phyloP scores from a whole-genome alignment of 1,140 invertebrate species.

The Nixonia krombeini region DNA sequence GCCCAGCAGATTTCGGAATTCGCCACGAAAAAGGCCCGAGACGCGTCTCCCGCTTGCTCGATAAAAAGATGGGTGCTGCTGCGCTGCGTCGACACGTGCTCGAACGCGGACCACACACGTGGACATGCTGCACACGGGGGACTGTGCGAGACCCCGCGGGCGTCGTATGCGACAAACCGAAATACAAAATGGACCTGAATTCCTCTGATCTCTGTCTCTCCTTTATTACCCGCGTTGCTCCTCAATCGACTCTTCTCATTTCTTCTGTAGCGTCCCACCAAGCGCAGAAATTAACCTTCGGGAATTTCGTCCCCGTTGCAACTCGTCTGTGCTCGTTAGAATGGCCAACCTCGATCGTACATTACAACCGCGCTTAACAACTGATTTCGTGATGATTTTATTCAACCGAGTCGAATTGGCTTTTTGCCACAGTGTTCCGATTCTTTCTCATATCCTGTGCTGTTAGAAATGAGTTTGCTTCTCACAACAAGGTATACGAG shows the following conservation, averaged over 20 bases:
- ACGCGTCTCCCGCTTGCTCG: slow-evolving; percentile 21
- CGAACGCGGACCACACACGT: slow-evolving; percentile 59
- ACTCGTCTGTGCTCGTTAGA: too few species aligned
- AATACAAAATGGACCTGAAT: slow-evolving; percentile 26
- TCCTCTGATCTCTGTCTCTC: not conserved
- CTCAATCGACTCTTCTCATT: not conserved
- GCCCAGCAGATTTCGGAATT: slow-evolving; percentile 52
- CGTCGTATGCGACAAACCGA: slow-evolving; percentile 26
- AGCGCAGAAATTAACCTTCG: not conserved
- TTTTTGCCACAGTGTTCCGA: too few species aligned
- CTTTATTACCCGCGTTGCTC: not conserved
- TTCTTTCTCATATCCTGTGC: too few species aligned
- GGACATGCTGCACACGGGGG: slow-evolving; percentile 8
- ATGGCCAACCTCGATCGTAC: too few species aligned
- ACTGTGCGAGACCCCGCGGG: slow-evolving; percentile 8
- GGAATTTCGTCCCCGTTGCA: slow-evolving; percentile 3
- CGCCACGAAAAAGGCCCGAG: slow-evolving; percentile 45
- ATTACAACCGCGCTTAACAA: too few species aligned
- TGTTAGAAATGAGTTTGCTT: too few species aligned
- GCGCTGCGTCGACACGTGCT: slow-evolving; percentile 56
- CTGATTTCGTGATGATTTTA: too few species aligned
- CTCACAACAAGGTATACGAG: too few species aligned
- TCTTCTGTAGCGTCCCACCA: slow-evolving; percentile 1
- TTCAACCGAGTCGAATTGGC: too few species aligned
- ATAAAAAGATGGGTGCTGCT: slow-evolving; percentile 53